Conservation (phyloP, 2,113 vertebrate species). For the Clupea harengus region DNA sequence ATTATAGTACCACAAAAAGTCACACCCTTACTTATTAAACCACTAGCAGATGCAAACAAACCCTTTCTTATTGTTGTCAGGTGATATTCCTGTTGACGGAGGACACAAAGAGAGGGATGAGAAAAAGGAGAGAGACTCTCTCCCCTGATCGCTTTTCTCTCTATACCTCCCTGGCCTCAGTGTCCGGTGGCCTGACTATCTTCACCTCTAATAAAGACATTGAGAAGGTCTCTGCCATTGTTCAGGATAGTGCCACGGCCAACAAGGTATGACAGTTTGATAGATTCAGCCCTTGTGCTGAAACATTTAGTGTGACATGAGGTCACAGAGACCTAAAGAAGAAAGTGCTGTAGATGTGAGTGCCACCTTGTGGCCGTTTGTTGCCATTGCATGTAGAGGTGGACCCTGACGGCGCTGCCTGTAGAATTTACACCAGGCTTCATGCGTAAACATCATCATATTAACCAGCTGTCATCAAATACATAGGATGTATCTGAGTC, state of each 20-base stretch:
- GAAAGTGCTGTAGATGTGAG: not conserved
- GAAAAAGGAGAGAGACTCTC: slow-evolving; percentile 64
- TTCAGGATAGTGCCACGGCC: slow-evolving; percentile 72
- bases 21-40: not conserved
- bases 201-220: slow-evolving; percentile 82
- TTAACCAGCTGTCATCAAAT: not conserved
- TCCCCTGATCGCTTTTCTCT: slow-evolving; percentile 76
- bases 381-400: not conserved
- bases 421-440: no score
- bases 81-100: slow-evolving; percentile 84
- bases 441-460: not conserved
- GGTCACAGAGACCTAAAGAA: not conserved
- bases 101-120: slow-evolving; percentile 64
- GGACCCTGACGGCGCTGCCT: no score
- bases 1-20: not conserved
- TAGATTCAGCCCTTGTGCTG: not conserved
- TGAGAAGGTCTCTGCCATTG: slow-evolving; percentile 68
- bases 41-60: not conserved
- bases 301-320: not conserved
- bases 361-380: slow-evolving; percentile 4
- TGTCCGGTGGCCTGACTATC: slow-evolving; percentile 81
- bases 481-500: not conserved
- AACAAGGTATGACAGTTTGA: slow-evolving; percentile 61
- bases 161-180: slow-evolving; percentile 73
- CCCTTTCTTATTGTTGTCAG: slow-evolving; percentile 51